Conservation (phyloP, 2,797 vertebrate species). For the Carapus acus region DNA sequence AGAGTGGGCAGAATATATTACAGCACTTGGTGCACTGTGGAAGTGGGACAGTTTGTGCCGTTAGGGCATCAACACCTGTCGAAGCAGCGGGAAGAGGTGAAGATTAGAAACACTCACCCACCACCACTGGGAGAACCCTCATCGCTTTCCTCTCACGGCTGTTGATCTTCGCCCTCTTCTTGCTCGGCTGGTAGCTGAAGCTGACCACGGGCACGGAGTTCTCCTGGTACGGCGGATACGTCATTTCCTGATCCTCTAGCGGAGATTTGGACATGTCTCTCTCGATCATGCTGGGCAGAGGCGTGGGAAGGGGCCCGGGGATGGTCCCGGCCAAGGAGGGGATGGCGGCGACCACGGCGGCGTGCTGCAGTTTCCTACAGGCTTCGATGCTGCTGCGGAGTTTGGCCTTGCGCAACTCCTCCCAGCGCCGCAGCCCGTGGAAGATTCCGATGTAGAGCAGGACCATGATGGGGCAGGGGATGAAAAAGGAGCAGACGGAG, state of each 20-base stretch:
- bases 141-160: conserved; percentile 87
- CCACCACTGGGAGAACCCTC: conserved; percentile 86
- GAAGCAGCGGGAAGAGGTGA: conserved; percentile 1
- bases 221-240: conserved; percentile 71
- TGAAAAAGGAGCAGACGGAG: conserved; percentile 93
- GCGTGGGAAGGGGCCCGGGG: conserved; percentile 60
- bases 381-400: conserved; percentile 76
- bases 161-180: conserved; percentile 80
- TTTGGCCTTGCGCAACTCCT: conserved; percentile 78
- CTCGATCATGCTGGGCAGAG: conserved; percentile 70
- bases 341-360: conserved; percentile 34
- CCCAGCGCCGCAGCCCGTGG: conserved; percentile 82
- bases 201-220: conserved; percentile 72
- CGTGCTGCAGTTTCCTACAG: conserved; percentile 70
- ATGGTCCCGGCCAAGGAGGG: conserved; percentile 57
- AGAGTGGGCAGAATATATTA: too few species aligned
- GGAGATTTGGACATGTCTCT: conserved; percentile 67
- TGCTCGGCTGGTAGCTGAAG: conserved; percentile 45
- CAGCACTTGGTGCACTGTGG: too few species aligned
- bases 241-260: conserved; percentile 63
- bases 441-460: conserved; percentile 89
- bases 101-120: conserved; percentile 74
- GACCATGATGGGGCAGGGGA: conserved; percentile 93
- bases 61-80: not conserved
- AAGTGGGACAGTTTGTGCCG: too few species aligned